Base-by-base conservation (phyloP, 2,888 invertebrate genomes). In the Nudaria mundana region DNA sequence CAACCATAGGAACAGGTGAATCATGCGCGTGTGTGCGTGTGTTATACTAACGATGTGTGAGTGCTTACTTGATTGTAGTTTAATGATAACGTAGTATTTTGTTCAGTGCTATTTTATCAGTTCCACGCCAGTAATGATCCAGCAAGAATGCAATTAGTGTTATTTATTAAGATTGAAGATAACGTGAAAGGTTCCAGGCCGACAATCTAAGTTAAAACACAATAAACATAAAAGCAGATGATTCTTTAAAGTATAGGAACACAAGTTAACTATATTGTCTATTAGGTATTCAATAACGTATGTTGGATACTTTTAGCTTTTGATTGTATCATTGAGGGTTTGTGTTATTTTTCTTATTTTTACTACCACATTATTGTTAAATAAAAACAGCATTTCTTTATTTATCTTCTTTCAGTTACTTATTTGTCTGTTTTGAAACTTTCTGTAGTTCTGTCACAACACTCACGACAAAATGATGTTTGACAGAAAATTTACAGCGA, bases 1-100 rank as follows among this genome's bases (percentile, higher is more conserved):
- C 76, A 76, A 74, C 73, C 69, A 77, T 71, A 67, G 71, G 69
- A 77, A 83, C 87, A 88, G 87, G 87, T 88, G 87, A 83, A 86
- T 84, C 64, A 57, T 74, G 59, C 58, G 46, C 45, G 33, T 72
- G 83, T 85, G 76, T 81, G 86, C 60, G 80, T 77, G 59, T 55
- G 60, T 65, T 56, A 52, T 55, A 56, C 63, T 67, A 63, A 44
- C 59, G 45, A 36, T 58, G 81, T 76, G 77, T 77, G 77, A 62
- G 70, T 71, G 63, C 71, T 74, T 73, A 76, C 76, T 75, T 76
- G 78, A 80, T 77, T 81, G 69, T 70, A 57, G 72, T 74, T 69
- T 70, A 70, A 68, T 82, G 84, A 83, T 84, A 85, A 83, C 78
- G 74, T 76, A 77, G 77, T 81, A 79, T 77, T 82, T 78, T 74